phyloP scores from a whole-genome alignment of 2,888 invertebrate species.

The Alsophila aescularia region DNA sequence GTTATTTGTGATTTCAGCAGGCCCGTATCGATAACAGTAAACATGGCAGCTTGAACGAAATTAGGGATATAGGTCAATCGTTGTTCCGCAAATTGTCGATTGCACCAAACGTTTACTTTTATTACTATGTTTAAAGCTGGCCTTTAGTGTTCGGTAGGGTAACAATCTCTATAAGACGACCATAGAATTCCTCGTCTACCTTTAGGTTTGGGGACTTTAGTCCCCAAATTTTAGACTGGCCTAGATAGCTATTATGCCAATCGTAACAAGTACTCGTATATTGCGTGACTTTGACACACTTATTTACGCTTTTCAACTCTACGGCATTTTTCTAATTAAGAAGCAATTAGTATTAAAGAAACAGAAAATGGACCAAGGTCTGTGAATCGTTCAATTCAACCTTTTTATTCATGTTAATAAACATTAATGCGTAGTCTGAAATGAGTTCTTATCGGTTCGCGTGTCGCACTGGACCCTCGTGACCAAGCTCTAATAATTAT shows the following conservation, averaged over 20 bases:
- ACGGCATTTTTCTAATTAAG: conserved; percentile 38
- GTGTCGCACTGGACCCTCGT: conserved; percentile 54
- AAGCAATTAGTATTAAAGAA: conserved; percentile 41
- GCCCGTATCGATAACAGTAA: conserved; percentile 45
- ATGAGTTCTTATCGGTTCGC: conserved; percentile 71
- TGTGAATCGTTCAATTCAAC: conserved; percentile 44
- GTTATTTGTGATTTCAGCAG: conserved; percentile 50
- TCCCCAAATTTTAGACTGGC: neutral
- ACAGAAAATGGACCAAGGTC: conserved; percentile 71
- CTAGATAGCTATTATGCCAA: neutral
- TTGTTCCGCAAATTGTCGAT: conserved; percentile 38
- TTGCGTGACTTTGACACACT: conserved; percentile 51
- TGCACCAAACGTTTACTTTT: conserved; percentile 34
- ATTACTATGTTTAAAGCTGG: conserved; percentile 35
- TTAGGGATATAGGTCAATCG: conserved; percentile 65
- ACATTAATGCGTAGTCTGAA: conserved; percentile 68
- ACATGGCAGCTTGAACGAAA: conserved; percentile 44
- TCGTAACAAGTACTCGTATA: conserved; percentile 9
- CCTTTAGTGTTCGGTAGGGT: conserved; percentile 25
- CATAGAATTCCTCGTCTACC: too few species aligned
- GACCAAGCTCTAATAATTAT: conserved; percentile 68
- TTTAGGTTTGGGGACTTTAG: too few species aligned
- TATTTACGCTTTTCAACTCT: conserved; percentile 34
- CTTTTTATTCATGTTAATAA: conserved; percentile 62
- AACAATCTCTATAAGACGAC: conserved; percentile 4